Evolutionary conservation across 2,888 invertebrate genomes (phyloP), one percentile per base, ranked within the genome.

Genomic region (Criorhina ranunculi): DNA sequence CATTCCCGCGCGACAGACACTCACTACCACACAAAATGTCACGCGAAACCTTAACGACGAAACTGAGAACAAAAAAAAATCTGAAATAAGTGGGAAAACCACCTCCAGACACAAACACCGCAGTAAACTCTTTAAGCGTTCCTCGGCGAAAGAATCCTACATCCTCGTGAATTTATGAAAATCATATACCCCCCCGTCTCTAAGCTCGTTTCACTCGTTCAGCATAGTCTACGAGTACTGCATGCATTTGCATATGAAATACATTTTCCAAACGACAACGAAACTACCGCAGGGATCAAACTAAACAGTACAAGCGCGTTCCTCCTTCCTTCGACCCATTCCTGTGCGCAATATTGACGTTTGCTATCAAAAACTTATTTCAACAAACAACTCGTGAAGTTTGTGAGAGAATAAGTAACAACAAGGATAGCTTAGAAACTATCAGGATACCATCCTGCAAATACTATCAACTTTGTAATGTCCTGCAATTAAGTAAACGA

Each of bases 401-500:
- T 83, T 69, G 35, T 57, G 83, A 79, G 57, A 79, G 57, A 67
- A 57, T 72, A 11, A 29, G 12, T n/a, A 76, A 76, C 53, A 80
- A 29, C 6, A 51, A 59, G 42, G 33, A 24, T 24, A 4, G 37
- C 19, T 51, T 44, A 11, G 40, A 37, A 73, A 66, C 77, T 62
- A 78, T 53, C 72, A 35, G 46, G 17, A 60, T 66, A 42, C 33
- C 35, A 55, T 73, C 60, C 29, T 42, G 64, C 49, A 69, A 69
- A 69, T 59, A 64, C 83, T 83, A 83, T 83, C 82, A 83, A 78
- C 79, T 79, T 73, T 46, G 85, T 85, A 80, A 85, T 85, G 85
- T 85, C 80, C 70, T 85, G 85, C 80, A 85, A 85, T 85, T 85
- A 85, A 85, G 70, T 80, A 70, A 59, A 80, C 85, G 76, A 80